These are phyloP conservation scores for Hipparchia semele DNA, from an alignment of 2,888 invertebrate species.

Conservation along the genomic window DNA sequence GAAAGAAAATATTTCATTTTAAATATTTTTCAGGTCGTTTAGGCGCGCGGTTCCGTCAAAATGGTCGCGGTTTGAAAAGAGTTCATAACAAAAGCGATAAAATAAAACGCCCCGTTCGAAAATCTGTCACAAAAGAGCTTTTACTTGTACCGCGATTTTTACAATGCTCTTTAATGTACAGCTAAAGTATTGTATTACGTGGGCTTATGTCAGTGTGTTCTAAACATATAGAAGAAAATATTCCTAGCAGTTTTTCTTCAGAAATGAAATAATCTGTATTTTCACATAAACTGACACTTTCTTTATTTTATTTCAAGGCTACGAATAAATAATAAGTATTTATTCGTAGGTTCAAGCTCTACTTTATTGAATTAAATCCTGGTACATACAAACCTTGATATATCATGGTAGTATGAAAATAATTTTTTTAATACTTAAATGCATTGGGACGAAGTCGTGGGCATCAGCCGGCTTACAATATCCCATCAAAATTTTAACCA, in stretches of 20 bases:
- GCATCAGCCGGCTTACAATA: background rate
- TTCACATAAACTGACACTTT: background rate
- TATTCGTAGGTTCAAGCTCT: too few species aligned
- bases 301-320: too few species aligned
- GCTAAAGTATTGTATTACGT: conserved; percentile 6
- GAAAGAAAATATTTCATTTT: conserved; percentile 16
- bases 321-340: too few species aligned
- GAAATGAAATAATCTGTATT: background rate
- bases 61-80: conserved; percentile 17
- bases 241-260: background rate
- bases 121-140: conserved; percentile 20
- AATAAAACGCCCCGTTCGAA: conserved; percentile 29
- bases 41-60: conserved; percentile 13
- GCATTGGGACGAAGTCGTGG: too few species aligned
- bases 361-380: too few species aligned
- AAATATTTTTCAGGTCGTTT: conserved; percentile 12
- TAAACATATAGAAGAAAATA: background rate
- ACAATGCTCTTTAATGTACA: conserved; percentile 15
- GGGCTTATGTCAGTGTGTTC: background rate
- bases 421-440: too few species aligned
- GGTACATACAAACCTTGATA: too few species aligned
- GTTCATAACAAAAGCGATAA: conserved; percentile 22
- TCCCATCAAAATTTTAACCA: conserved; percentile 5
- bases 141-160: conserved; percentile 19
- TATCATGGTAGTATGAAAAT: too few species aligned